Evolutionary conservation across 2,797 vertebrate genomes (phyloP).

Genomic region (Darevskia mixta): DNA sequence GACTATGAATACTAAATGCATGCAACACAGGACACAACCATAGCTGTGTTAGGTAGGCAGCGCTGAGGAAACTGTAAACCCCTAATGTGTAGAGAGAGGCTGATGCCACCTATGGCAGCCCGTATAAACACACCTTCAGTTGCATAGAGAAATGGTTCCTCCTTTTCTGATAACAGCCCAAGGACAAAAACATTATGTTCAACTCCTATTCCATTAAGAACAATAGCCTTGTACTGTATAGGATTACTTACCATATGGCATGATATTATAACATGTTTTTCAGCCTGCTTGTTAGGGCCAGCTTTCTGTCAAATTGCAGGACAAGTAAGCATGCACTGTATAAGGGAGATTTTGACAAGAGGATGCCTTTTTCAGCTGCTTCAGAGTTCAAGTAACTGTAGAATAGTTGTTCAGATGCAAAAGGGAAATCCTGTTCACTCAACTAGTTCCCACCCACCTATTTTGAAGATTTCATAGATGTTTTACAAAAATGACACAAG

Average conservation of each 20-base stretch:
- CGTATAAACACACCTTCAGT: too few species aligned
- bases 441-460: background rate
- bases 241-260: background rate
- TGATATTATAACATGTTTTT: too few species aligned
- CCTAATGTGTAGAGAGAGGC: background rate
- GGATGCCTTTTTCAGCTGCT: background rate
- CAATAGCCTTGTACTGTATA: background rate
- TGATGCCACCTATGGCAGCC: too few species aligned
- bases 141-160: background rate
- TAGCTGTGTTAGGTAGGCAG: background rate
- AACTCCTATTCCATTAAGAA: background rate
- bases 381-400: background rate
- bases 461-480: too few species aligned
- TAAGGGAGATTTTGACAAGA: background rate
- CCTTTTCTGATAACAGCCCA: background rate
- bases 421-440: background rate
- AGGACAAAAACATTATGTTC: background rate
- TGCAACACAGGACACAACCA: background rate
- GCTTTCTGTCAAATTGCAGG: background rate
- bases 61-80: background rate
- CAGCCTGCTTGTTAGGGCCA: background rate
- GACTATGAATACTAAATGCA: background rate
- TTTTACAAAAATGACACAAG: background rate
- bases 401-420: background rate
- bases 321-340: background rate